A percentile compares a stretch with the other conserved stretches of the same genome.
These are phyloP conservation scores for Fragum whitleyi DNA, from an alignment of 2,888 invertebrate genomes.

Conservation along the genomic window DNA sequence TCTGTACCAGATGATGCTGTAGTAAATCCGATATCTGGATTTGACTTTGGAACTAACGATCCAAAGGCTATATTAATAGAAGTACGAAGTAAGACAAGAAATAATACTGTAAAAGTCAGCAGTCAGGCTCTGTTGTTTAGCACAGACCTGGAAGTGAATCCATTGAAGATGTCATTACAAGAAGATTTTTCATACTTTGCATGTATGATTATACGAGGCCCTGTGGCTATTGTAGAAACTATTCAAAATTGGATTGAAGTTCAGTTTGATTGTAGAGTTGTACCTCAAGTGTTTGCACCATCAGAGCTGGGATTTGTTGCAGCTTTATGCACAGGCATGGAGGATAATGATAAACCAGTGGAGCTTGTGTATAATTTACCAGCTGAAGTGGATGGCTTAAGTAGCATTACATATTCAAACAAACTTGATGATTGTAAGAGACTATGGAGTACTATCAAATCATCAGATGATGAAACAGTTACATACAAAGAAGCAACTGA, in stretches of 20 bases:
- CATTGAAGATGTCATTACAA: conserved; percentile 55
- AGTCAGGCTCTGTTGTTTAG: conserved; percentile 60
- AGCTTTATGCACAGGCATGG: conserved; percentile 77
- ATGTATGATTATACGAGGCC: conserved; percentile 72
- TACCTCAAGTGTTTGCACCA: conserved; percentile 71
- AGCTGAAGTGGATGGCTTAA: conserved; percentile 73
- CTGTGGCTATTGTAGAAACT: conserved; percentile 63
- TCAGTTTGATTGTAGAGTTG: conserved; percentile 79
- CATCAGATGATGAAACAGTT: conserved; percentile 60
- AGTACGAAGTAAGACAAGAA: conserved; percentile 68
- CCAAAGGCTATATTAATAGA: conserved; percentile 75
- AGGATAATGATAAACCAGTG: conserved; percentile 68
- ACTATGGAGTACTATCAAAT: conserved; percentile 76
- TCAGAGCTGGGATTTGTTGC: conserved; percentile 79
- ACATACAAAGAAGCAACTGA: conserved; percentile 70
- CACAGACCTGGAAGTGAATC: conserved; percentile 70
- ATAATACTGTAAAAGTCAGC: conserved; percentile 51
- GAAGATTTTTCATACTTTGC: conserved; percentile 76
- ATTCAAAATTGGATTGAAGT: conserved; percentile 77
- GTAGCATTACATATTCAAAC: conserved; percentile 74
- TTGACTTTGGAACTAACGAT: conserved; percentile 70
- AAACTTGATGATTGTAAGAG: conserved; percentile 72
- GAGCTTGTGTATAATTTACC: conserved; percentile 76
- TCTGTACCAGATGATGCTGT: conserved; percentile 64
- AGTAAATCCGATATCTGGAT: conserved; percentile 69